Base-by-base conservation (phyloP, 2,797 vertebrate species). In the Enteromius paludinosus region DNA sequence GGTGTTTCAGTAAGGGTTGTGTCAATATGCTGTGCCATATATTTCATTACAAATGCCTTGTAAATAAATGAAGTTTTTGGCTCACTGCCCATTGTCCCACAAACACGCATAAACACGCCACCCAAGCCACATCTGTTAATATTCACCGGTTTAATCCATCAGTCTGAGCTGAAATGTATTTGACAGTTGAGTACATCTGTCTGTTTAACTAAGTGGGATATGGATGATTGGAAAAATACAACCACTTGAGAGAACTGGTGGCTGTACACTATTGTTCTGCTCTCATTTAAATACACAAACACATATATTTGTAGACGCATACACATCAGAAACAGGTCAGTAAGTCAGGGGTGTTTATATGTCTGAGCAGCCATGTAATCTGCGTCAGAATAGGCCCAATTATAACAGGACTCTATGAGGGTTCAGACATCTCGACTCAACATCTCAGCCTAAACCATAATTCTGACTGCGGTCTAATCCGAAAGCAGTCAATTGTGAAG, bases 11-110 rank as follows among this genome's bases (percentile, higher is more conserved):
- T 86, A 70, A 59, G 77, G 15, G 14, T 54, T 82, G 54, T 52
- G 78, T 83, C 56, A 17, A 72, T 23, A 2, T 80, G 84, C 77
- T 75, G 15, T 33, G 61, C 62, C 79, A 83, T 59, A 14, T 0
- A 66, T 49, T 82, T 71, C 66, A 56, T 86, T 81, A 86, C 87
- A 88, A 59, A 86, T 72, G 30, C 25, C 1, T 10, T 81, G 28
- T 86, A 71, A 87, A 89, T 86, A 82, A 88, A 87, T 56, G 76
- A 10, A 81, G 84, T 45, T 23, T 45, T 74, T 12, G 6, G 47
- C 30, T 73, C 64, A 56, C 64, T 54, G 23, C 61, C 25, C 17
- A 66, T 74, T 49, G 30, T 76, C 23, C 62, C 59, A 66, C 64
- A 30, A 71, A 82, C 77, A 84, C 18, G 9, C 43, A 78, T 62